Evolutionary conservation across 2,888 invertebrate genomes (phyloP).

Genomic region (Timandra comae): DNA sequence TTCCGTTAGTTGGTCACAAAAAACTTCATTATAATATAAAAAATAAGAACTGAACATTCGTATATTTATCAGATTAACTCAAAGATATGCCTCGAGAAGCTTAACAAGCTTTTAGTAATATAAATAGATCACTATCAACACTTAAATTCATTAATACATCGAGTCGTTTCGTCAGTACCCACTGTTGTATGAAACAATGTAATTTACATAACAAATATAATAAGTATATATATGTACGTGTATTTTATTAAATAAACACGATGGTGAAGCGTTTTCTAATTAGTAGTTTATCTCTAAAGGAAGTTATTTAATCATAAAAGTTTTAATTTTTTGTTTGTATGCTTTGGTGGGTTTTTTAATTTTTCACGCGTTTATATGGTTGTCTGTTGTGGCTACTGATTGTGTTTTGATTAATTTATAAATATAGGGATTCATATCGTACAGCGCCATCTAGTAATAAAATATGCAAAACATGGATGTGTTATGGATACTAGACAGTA

Average conservation of each 20-base stretch:
- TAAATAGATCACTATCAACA: slow-evolving; percentile 14
- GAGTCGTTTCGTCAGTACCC: neutral
- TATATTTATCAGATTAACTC: no score
- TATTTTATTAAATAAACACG: slow-evolving; percentile 35
- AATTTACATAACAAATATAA: slow-evolving; percentile 31
- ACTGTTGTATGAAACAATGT: slow-evolving; percentile 33
- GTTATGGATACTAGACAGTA: no score
- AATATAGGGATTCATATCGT: no score
- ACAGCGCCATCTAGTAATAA: no score
- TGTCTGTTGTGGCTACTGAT: no score
- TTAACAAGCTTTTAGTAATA: slow-evolving; percentile 6
- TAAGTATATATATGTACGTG: no score
- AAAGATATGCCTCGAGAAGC: slow-evolving; percentile 1
- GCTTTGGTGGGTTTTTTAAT: slow-evolving; percentile 4
- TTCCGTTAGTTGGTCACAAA: no score
- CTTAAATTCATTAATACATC: slow-evolving; percentile 13
- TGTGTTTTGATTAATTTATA: no score
- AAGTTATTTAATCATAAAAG: slow-evolving; percentile 21
- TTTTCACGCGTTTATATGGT: slow-evolving; percentile 4
- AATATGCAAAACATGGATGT: no score
- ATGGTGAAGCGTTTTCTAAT: slow-evolving; percentile 31
- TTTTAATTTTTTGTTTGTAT: neutral
- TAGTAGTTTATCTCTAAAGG: slow-evolving; percentile 21
- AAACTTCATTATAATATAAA: no score
- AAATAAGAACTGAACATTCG: no score